Conservation (phyloP, 2,113 vertebrate species). For the Bagarius yarrelli region DNA sequence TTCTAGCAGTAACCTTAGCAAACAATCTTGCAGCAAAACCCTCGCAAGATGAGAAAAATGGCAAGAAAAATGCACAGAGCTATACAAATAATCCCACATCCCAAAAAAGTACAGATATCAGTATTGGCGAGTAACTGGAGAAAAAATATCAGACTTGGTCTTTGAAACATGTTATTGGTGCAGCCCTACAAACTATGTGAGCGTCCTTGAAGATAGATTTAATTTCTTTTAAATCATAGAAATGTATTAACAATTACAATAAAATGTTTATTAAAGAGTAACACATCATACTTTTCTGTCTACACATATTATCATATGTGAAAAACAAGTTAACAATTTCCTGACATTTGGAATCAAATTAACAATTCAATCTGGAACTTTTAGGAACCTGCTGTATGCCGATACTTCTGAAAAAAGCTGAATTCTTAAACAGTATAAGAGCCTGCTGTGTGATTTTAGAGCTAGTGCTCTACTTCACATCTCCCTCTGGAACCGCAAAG, state of each 20-base stretch:
- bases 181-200: too few relatives aligned
- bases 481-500: slow-evolving; percentile 46
- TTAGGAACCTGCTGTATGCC: not conserved
- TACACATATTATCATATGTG: not conserved
- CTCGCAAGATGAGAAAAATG: too few relatives aligned
- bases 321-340: not conserved
- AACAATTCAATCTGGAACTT: not conserved
- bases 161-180: too few relatives aligned
- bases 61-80: too few relatives aligned
- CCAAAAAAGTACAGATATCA: too few relatives aligned
- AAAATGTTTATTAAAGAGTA: not conserved
- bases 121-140: too few relatives aligned
- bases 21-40: too few relatives aligned
- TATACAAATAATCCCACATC: too few relatives aligned
- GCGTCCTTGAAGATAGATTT: too few relatives aligned
- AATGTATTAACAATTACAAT: not conserved
- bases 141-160: too few relatives aligned
- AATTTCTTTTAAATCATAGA: not conserved
- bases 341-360: too few relatives aligned
- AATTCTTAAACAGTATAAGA: slow-evolving; percentile 5
- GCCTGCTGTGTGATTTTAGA: slow-evolving; percentile 43
- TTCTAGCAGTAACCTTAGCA: too few relatives aligned
- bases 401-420: slow-evolving; percentile 36
- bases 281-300: not conserved
- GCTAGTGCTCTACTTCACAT: slow-evolving; percentile 45